Percentiles rank a stretch among this genome's conserved stretches.
Evolutionary conservation across 2,888 invertebrate species (phyloP).

Genomic region (Scotopteryx bipunctaria): DNA sequence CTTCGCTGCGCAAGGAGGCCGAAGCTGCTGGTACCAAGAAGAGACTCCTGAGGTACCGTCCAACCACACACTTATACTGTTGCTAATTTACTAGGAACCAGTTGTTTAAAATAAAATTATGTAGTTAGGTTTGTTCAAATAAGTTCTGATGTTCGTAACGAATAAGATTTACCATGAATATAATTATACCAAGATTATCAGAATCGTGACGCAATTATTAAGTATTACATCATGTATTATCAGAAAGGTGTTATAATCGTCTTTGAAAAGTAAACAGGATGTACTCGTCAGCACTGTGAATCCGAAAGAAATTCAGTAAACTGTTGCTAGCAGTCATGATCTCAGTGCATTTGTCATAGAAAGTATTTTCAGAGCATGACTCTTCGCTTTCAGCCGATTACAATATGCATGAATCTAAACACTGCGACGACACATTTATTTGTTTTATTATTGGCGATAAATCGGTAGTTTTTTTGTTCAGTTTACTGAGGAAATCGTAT

Average conservation of each 20-base stretch:
- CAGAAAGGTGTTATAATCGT: not conserved
- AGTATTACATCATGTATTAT: not conserved
- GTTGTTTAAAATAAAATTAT: too few species aligned
- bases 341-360: constrained; percentile 27
- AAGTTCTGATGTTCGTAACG: too few species aligned
- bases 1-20: constrained; percentile 82
- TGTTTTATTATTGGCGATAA: constrained; percentile 20
- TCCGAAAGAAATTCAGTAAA: constrained; percentile 20
- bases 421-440: constrained; percentile 15
- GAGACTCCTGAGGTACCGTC: constrained; percentile 81
- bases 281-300: not conserved
- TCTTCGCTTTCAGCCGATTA: constrained; percentile 19
- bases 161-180: too few species aligned
- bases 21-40: constrained; percentile 89
- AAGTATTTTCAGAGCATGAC: constrained; percentile 27
- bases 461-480: constrained; percentile 10
- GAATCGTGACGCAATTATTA: too few species aligned
- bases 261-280: constrained; percentile 9
- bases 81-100: too few species aligned
- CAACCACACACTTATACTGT: not conserved
- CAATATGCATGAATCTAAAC: constrained; percentile 15
- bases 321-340: constrained; percentile 23
- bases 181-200: too few species aligned
- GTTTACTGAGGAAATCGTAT: constrained; percentile 8
- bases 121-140: too few species aligned